Base-by-base conservation (phyloP, 1,140 invertebrate species). In the Linepithema humile region DNA sequence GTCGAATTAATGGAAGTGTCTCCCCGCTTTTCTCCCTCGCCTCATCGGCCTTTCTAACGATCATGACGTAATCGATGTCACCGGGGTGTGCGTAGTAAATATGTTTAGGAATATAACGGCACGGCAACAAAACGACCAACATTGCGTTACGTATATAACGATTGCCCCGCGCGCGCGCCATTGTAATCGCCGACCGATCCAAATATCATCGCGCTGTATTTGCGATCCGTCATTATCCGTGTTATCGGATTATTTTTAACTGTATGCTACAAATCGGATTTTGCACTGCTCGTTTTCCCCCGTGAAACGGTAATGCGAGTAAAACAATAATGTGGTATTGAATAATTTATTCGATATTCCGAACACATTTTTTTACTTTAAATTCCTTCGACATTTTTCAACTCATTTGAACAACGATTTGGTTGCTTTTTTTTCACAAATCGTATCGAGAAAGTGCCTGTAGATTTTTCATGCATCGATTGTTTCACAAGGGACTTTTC, bases 161-260 rank as follows among this genome's bases (percentile, higher is more conserved):
- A 70, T 80, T 17, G 23, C 23, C 32, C 9, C 6, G 6, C 40
- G 10, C 45, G 26, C 40, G 53, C 40, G 43, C 67, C 67, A 70
- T 70, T 80, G 50, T 80, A 69, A 70, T 70, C 43, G 60, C 32
- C 23, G 32, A 10, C 15, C 62, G 60, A 67, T 75, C 40, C 40
- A 23, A n/a, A 38, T 50, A 26, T 55, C 60, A 40, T 70, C 35
- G n/a, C 26, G 20, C 23, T 29, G 12, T 55, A n/a, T 70, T 80
- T 80, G 48, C 50, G 48, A 80, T 80, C 75, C 20, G 75, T 70
- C 48, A 70, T 80, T 69, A 69, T 70, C 48, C 64, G 23, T 43
- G 48, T 70, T 69, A 70, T 80, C 75, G 64, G 75, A 80, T 80
- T 80, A 80, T 70, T 80, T 57, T 80, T 57, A 70, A 70, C 26